A percentile compares a stretch with the other conserved stretches of the same genome.
phyloP scores from a whole-genome alignment of 1,140 invertebrate genomes.

The Brachionus koreanus region DNA sequence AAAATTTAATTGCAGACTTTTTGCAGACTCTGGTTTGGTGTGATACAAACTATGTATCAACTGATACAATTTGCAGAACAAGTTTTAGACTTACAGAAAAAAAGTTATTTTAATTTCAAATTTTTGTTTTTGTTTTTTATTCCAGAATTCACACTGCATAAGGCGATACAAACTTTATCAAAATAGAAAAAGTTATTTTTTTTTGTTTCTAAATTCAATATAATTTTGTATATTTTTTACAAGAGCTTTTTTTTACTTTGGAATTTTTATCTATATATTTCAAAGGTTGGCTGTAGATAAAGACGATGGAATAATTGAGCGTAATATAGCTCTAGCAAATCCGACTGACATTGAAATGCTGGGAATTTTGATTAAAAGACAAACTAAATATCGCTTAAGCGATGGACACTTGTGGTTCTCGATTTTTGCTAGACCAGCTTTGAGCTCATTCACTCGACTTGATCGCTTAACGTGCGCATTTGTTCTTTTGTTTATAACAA shows the following conservation, averaged over 20 bases:
- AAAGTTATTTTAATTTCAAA: too few species aligned
- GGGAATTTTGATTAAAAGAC: neutral
- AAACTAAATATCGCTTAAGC: neutral
- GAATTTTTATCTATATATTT: neutral
- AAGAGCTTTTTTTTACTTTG: neutral
- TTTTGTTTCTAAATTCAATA: too few species aligned
- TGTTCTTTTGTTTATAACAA: conserved; percentile 61
- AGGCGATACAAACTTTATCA: too few species aligned
- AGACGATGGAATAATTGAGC: conserved; percentile 63
- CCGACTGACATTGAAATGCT: neutral
- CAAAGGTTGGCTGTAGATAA: conserved; percentile 62
- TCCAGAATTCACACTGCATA: too few species aligned
- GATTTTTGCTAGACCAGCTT: conserved; percentile 60
- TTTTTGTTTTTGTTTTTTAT: too few species aligned
- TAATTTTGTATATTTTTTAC: too few species aligned
- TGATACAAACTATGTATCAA: too few species aligned
- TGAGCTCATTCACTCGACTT: conserved; percentile 54
- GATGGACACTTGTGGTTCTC: conserved; percentile 65
- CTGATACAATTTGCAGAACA: too few species aligned
- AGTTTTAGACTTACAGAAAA: too few species aligned
- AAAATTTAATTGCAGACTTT: too few species aligned
- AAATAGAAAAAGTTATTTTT: too few species aligned
- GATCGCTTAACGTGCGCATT: conserved; percentile 62
- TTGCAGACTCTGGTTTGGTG: too few species aligned
- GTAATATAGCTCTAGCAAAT: conserved; percentile 54